A percentile compares a stretch with the other conserved stretches of the same genome.
Evolutionary conservation across 2,113 vertebrate species (phyloP).

Genomic region (Carlito syrichta): DNA sequence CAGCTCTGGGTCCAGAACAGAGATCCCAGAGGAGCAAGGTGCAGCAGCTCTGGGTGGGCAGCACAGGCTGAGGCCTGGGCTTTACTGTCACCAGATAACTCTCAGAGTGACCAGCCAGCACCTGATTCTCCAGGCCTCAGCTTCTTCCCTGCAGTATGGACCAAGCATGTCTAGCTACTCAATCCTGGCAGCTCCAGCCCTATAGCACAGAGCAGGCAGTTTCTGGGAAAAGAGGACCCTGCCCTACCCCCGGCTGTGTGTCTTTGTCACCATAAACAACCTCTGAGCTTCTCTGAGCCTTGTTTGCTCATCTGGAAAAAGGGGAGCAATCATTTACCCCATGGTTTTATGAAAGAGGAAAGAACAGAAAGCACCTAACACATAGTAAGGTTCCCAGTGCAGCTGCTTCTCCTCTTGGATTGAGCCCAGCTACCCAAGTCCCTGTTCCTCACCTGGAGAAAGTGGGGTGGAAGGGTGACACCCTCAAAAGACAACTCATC

Average conservation of each 20-base stretch:
- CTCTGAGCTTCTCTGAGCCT: background rate
- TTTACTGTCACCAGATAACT: background rate
- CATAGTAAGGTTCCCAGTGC: background rate
- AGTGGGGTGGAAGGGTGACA: background rate
- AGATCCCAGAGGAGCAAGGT: background rate
- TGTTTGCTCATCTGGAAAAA: background rate
- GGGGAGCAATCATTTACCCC: background rate
- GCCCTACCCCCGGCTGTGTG: background rate
- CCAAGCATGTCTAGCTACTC: background rate
- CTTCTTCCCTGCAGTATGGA: background rate
- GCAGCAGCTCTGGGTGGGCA: background rate
- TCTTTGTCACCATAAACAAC: background rate
- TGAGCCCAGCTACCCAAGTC: background rate
- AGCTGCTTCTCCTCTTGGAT: background rate
- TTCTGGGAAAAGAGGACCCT: background rate
- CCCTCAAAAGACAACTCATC: constrained; percentile 14
- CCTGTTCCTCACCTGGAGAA: background rate
- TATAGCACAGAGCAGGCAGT: background rate
- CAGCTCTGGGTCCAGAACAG: background rate
- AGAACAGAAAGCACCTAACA: background rate
- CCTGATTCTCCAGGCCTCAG: background rate
- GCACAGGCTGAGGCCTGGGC: background rate
- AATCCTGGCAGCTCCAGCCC: background rate
- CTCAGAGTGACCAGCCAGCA: background rate
- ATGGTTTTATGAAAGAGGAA: background rate